Conservation (phyloP, 2,888 invertebrate species). For the Petrolisthes manimaculis region DNA sequence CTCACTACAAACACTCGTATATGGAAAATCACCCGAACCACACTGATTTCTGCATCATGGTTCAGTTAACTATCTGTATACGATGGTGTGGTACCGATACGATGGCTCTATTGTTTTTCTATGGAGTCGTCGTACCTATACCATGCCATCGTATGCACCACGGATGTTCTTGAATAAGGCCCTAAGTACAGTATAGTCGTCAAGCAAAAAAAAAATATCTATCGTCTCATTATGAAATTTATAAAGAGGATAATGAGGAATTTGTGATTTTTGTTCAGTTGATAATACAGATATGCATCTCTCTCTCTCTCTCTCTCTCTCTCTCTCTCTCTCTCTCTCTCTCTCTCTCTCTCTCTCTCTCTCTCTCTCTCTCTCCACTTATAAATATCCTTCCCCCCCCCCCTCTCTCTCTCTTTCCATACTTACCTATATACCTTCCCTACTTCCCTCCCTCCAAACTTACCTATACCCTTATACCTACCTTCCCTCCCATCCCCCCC, state of each 20-base stretch:
- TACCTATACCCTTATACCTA: background rate
- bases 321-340: constrained; percentile 9
- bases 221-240: background rate
- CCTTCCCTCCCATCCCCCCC: background rate
- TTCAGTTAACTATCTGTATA: too few species aligned
- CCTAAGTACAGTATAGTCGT: too few species aligned
- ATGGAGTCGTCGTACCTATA: too few species aligned
- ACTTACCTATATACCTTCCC: background rate
- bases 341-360: background rate
- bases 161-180: too few species aligned
- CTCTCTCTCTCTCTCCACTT: background rate
- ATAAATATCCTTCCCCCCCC: background rate
- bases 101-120: too few species aligned
- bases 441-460: background rate
- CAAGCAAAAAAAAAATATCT: too few species aligned
- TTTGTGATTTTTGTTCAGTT: background rate
- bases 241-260: background rate
- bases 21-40: too few species aligned
- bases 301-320: background rate
- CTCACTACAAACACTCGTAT: background rate
- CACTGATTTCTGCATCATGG: too few species aligned
- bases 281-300: background rate
- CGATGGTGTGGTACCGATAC: too few species aligned
- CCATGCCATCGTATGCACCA: too few species aligned
- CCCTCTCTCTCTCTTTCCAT: background rate